These are phyloP conservation scores for Lytechinus variegatus DNA, from an alignment of 35 echinoderm and acorn worm genomes.

Conservation along the genomic window DNA sequence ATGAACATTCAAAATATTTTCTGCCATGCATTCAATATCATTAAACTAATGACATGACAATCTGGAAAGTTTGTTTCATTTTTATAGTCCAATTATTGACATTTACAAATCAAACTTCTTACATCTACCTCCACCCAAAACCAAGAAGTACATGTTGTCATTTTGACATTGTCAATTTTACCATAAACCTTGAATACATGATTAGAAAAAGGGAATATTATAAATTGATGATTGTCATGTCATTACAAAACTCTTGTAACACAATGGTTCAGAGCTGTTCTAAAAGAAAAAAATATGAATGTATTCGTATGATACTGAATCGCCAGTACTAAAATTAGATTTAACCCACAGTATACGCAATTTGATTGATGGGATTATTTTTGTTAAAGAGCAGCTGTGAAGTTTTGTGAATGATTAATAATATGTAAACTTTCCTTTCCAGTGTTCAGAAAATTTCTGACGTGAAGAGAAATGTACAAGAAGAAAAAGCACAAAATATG, in stretches of 20 bases:
- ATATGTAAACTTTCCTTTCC: slow-evolving; percentile 10
- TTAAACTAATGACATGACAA: neutral
- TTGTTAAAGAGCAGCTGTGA: neutral
- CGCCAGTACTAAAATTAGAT: neutral
- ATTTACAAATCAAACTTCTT: neutral
- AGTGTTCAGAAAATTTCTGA: neutral
- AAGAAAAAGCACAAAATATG: neutral
- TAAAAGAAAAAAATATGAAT: neutral
- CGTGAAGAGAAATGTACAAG: neutral
- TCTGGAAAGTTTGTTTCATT: neutral
- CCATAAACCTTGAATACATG: no score
- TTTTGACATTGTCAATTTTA: no score
- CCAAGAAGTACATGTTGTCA: neutral
- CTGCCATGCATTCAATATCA: neutral
- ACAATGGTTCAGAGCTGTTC: neutral
- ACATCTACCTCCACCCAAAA: neutral
- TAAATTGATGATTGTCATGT: neutral
- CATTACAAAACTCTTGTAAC: neutral
- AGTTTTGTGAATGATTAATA: neutral
- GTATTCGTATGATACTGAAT: neutral
- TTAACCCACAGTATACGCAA: neutral
- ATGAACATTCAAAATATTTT: neutral
- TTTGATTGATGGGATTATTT: neutral
- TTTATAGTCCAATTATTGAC: no score
- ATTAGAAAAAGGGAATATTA: neutral